Evolutionary conservation across 1,140 invertebrate species (phyloP).

Genomic region (Chymomyza costata): DNA sequence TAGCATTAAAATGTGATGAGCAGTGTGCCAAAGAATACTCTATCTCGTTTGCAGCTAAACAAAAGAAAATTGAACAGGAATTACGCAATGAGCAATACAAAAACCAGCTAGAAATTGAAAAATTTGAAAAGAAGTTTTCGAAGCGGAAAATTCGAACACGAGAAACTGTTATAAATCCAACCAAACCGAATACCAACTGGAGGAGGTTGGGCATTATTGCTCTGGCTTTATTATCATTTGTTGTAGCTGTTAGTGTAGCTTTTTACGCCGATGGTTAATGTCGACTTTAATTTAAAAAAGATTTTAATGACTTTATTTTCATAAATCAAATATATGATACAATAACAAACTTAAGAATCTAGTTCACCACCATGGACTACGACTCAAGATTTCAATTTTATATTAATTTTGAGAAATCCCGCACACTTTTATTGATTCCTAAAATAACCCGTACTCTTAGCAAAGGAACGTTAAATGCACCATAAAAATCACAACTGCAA

Average conservation of each 20-base stretch:
- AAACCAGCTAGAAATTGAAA: slow-evolving; percentile 82
- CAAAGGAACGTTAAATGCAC: too few species aligned
- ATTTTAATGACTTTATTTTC: too few species aligned
- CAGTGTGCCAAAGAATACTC: slow-evolving; percentile 78
- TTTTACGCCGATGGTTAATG: slow-evolving; percentile 60
- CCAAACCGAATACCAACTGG: slow-evolving; percentile 49
- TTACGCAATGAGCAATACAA: slow-evolving; percentile 79
- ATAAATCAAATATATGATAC: too few species aligned
- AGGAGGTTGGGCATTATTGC: slow-evolving; percentile 37
- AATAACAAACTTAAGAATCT: too few species aligned
- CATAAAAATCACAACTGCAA: too few species aligned
- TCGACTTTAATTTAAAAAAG: too few species aligned
- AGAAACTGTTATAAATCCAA: slow-evolving; percentile 42
- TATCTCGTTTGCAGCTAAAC: slow-evolving; percentile 76
- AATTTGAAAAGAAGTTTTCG: slow-evolving; percentile 84
- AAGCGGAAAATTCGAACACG: slow-evolving; percentile 77
- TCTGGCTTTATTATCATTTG: slow-evolving; percentile 28
- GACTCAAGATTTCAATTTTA: too few species aligned
- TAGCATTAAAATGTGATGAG: slow-evolving; percentile 79
- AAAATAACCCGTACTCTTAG: too few species aligned
- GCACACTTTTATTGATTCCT: too few species aligned
- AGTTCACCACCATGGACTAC: too few species aligned
- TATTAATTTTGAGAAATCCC: too few species aligned
- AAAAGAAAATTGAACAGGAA: slow-evolving; percentile 77
- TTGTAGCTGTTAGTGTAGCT: slow-evolving; percentile 50